Percentiles rank a stretch among this genome's conserved stretches.
phyloP scores from a whole-genome alignment of 2,888 invertebrate genomes.

The Agrotis puta region DNA sequence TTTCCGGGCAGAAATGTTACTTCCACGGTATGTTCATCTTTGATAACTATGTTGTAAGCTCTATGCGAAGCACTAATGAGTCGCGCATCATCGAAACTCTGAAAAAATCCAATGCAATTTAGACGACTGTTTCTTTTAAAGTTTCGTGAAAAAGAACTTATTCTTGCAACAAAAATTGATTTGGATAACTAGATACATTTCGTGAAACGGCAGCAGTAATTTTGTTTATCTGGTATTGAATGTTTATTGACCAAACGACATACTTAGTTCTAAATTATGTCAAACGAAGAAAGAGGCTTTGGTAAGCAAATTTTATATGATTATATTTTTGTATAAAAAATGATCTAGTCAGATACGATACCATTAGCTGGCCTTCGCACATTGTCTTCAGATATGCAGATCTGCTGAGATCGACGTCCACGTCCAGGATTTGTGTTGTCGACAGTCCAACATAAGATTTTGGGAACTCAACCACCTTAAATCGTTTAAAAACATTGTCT shows the following conservation, averaged over 20 bases:
- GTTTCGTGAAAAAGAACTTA: too few relatives aligned
- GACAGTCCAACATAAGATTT: slow-evolving; percentile 82
- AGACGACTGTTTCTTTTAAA: background rate
- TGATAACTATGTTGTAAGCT: slow-evolving; percentile 76
- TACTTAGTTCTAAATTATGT: too few relatives aligned
- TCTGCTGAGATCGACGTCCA: slow-evolving; percentile 77
- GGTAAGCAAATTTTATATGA: too few relatives aligned
- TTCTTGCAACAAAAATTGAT: too few relatives aligned
- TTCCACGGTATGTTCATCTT: slow-evolving; percentile 73
- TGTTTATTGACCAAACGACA: too few relatives aligned
- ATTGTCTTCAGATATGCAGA: slow-evolving; percentile 84
- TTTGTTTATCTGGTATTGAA: too few relatives aligned
- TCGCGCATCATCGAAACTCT: slow-evolving; percentile 85
- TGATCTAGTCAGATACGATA: slow-evolving; percentile 58
- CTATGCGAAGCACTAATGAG: slow-evolving; percentile 86
- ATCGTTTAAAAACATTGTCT: slow-evolving; percentile 82
- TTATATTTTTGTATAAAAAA: background rate
- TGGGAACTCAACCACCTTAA: slow-evolving; percentile 85
- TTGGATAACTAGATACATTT: too few relatives aligned
- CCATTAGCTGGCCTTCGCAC: slow-evolving; percentile 79
- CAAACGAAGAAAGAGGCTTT: background rate
- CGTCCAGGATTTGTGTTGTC: slow-evolving; percentile 75
- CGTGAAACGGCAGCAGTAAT: too few relatives aligned
- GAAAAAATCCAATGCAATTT: slow-evolving; percentile 31
- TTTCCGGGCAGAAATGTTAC: slow-evolving; percentile 82